Base-by-base conservation (phyloP, 2,113 vertebrate species). In the Centropus bengalensis region DNA sequence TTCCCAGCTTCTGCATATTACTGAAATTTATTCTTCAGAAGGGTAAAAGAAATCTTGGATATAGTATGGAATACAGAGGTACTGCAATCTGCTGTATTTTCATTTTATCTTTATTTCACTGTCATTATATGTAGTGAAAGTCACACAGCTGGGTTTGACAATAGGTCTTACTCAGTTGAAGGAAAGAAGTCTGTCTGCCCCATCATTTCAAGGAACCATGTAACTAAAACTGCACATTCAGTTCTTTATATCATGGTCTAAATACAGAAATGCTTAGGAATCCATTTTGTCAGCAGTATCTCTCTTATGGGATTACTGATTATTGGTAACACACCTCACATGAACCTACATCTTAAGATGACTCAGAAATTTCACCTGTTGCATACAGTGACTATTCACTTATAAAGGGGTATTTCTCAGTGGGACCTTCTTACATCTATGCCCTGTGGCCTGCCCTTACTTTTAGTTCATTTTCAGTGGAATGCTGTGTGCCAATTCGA, bases 351-450 rank as follows among this genome's bases (percentile, higher is more conserved):
- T 71, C 80, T 95, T 74, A 52, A 90, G 77, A 94, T 88, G n/a
- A 1, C 80, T 82, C 91, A 92, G 89, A 93, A 94, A 87, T 97
- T 73, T 94, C 94, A 92, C 85, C 91, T 93, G 84, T 78, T 95
- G 71, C 91, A 47, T 84, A 92, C 49, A 93, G 88, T 89, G 81
- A 36, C 91, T 84, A 91, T 95, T 95, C 94, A 85, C 55, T 91
- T 89, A 74, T 81, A 96, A 95, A 93, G 59, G 88, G 82, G 20
- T 93, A 38, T 93, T 97, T 97, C 96, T 96, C 95, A 97, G 95
- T 89, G 89, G 81, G 94, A 95, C 96, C 93, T 96, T 45, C 30
- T 96, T 97, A 93, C 80, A 42, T 32, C 66, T 87, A 78, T 86
- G 96, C 78, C 92, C 91, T 64, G 36, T 60, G 86, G 77, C 82